Evolutionary conservation across 1,140 invertebrate species (phyloP).

Genomic region (Ylistrum balloti): DNA sequence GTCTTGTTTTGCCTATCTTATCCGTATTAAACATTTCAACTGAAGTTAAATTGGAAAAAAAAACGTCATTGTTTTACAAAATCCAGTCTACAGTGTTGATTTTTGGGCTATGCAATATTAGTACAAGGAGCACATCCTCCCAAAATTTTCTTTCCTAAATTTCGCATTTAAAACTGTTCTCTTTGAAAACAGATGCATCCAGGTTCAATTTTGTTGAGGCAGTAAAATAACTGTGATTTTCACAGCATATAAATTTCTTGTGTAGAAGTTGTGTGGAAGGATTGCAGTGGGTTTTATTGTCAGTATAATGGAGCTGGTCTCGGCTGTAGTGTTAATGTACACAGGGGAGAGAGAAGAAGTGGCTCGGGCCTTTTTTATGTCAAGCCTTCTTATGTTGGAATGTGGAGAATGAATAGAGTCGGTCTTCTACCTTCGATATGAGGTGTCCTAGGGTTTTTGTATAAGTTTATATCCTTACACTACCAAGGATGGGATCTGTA

Average conservation of each 20-base stretch:
- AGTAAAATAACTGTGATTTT: not conserved
- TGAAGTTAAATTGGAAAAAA: not conserved
- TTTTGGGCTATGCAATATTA: too few relatives aligned
- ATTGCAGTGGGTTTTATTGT: too few relatives aligned
- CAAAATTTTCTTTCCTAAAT: too few relatives aligned
- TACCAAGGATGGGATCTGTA: slow-evolving; percentile 9
- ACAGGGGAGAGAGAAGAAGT: not conserved
- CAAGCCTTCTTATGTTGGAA: slow-evolving; percentile 38
- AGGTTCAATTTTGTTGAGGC: not conserved
- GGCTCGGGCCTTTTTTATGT: slow-evolving; percentile 22
- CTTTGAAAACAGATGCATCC: not conserved
- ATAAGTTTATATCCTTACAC: not conserved
- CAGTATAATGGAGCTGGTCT: not conserved
- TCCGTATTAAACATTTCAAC: not conserved
- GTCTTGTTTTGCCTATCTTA: too few relatives aligned
- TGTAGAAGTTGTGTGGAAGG: not conserved
- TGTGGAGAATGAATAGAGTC: slow-evolving; percentile 23
- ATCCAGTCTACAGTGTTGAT: not conserved
- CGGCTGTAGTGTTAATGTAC: slow-evolving; percentile 9
- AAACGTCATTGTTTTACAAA: not conserved
- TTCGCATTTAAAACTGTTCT: not conserved
- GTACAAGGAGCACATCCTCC: too few relatives aligned
- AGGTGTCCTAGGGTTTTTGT: slow-evolving; percentile 32
- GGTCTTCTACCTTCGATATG: slow-evolving; percentile 1
- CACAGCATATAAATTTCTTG: not conserved